Conservation (phyloP, 2,888 invertebrate species). For the Rhagophthalmus giganteus region DNA sequence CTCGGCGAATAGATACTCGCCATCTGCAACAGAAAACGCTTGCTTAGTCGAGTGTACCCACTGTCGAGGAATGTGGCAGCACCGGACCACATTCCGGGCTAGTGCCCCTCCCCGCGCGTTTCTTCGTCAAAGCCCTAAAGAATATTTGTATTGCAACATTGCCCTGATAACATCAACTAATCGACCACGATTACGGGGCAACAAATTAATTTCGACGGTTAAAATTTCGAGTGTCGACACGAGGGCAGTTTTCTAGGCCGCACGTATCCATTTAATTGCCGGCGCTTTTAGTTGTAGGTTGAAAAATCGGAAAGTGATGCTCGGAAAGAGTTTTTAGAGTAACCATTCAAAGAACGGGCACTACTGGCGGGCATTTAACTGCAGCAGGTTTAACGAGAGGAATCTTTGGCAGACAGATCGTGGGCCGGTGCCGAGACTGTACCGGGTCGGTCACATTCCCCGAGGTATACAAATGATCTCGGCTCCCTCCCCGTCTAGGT, state of each 20-base stretch:
- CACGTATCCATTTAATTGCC: constrained; percentile 1
- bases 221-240: neutral
- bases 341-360: constrained; percentile 24
- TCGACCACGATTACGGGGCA: constrained; percentile 39
- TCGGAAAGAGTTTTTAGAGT: constrained; percentile 10
- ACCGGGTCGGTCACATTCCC: constrained; percentile 57
- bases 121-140: constrained; percentile 26
- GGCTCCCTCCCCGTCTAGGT: constrained; percentile 38
- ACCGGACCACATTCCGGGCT: constrained; percentile 51
- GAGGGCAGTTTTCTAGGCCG: neutral
- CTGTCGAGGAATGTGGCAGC: constrained; percentile 50
- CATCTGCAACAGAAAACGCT: constrained; percentile 70
- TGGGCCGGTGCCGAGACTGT: constrained; percentile 50
- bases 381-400: constrained; percentile 26
- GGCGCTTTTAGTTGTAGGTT: constrained; percentile 5
- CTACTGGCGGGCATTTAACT: constrained; percentile 28
- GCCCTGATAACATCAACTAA: constrained; percentile 44
- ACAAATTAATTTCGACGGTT: constrained; percentile 13
- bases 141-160: constrained; percentile 37
- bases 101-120: constrained; percentile 33
- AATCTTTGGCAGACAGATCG: constrained; percentile 39
- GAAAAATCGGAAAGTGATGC: neutral
- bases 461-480: constrained; percentile 58
- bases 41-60: constrained; percentile 29
- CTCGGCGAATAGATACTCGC: constrained; percentile 94